These are phyloP conservation scores for Agapornis roseicollis DNA, from an alignment of 2,113 vertebrate species.

Conservation along the genomic window DNA sequence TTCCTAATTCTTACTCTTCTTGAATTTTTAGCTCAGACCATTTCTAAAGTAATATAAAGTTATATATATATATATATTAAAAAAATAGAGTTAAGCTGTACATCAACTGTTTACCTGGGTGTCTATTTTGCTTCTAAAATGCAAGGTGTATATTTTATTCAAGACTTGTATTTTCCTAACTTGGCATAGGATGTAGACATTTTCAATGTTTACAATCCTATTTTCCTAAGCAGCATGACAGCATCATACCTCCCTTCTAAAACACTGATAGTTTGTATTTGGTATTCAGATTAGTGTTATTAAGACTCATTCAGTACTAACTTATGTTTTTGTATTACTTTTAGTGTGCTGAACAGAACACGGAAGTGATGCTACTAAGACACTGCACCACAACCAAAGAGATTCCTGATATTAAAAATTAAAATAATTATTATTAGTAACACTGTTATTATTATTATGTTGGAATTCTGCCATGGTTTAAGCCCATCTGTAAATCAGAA, in stretches of 20 bases:
- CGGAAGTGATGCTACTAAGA: neutral
- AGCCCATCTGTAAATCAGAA: no score
- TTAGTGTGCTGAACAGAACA: neutral
- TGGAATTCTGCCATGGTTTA: neutral
- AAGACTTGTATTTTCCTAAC: neutral
- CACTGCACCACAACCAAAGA: neutral
- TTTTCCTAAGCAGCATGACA: rapidly evolving
- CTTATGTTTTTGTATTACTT: neutral
- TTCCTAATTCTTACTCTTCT: neutral
- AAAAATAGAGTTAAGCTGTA: neutral
- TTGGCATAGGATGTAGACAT: neutral
- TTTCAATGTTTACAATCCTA: neutral
- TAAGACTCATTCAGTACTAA: neutral
- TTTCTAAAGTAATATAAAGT: neutral
- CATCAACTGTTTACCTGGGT: neutral
- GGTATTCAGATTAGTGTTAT: neutral
- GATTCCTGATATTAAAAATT: neutral
- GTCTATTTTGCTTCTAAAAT: neutral
- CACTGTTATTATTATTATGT: neutral
- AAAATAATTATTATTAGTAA: neutral
- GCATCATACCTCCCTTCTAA: neutral
- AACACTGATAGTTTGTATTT: neutral
- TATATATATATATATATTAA: no score
- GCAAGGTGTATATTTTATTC: neutral
- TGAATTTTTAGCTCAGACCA: neutral